Evolutionary conservation across 2,888 invertebrate genomes (phyloP).

Genomic region (Seira musarum): DNA sequence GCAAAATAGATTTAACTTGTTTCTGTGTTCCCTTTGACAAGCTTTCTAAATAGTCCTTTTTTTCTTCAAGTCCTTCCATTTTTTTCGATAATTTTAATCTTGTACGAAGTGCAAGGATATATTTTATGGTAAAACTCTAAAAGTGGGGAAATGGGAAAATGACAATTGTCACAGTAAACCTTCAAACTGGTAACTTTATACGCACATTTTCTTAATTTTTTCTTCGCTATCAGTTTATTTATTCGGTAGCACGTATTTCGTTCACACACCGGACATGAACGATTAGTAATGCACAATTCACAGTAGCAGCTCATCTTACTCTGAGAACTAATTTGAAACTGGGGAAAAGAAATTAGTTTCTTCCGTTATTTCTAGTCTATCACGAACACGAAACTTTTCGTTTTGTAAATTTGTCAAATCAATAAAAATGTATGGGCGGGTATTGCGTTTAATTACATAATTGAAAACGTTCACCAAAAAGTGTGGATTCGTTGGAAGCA

Average conservation of each 20-base stretch:
- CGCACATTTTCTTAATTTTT: too few species aligned
- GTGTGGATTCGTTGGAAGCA: neutral
- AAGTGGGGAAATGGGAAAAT: too few species aligned
- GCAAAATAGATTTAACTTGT: constrained; percentile 1
- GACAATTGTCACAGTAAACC: too few species aligned
- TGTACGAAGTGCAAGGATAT: too few species aligned
- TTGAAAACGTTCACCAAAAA: constrained; percentile 18
- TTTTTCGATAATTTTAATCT: too few species aligned
- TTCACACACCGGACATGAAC: too few species aligned
- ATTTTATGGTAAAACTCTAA: too few species aligned
- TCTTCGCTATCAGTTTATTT: too few species aligned
- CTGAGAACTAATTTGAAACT: neutral
- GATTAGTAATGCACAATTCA: too few species aligned
- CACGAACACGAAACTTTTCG: neutral
- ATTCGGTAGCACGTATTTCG: too few species aligned
- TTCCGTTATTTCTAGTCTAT: constrained; percentile 1
- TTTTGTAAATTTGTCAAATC: neutral
- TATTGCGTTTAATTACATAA: neutral
- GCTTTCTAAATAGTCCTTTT: neutral
- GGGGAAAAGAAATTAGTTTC: constrained; percentile 7
- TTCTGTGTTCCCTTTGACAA: constrained; percentile 19
- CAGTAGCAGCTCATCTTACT: too few species aligned
- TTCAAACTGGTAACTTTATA: too few species aligned
- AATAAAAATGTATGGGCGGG: constrained; percentile 14
- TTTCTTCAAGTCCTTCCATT: constrained; percentile 16